phyloP scores from a whole-genome alignment of 2,888 invertebrate species.

The Andrena trimmerana region DNA sequence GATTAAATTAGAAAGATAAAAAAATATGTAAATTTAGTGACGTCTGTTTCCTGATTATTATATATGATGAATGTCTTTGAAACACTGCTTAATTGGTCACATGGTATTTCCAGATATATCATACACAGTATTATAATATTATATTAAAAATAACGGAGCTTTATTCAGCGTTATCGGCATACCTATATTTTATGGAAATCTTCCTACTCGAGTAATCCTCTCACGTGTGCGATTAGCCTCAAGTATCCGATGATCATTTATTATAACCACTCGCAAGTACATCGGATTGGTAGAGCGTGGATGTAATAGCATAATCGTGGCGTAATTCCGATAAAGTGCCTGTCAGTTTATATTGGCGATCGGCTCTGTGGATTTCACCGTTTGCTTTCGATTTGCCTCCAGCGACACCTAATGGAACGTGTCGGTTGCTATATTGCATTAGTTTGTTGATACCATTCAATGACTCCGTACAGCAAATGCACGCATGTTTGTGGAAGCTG shows the following conservation, averaged over 20 bases:
- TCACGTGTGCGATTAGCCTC: not conserved
- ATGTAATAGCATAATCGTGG: conserved; percentile 30
- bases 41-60: no score
- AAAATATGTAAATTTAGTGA: no score
- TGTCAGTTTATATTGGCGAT: conserved; percentile 29
- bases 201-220: conserved; percentile 2
- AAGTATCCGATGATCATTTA: conserved; percentile 12
- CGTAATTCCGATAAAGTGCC: conserved; percentile 22
- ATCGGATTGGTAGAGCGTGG: not conserved
- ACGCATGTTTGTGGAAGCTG: no score
- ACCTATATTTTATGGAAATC: conserved; percentile 3
- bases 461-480: no score
- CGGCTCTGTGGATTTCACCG: conserved; percentile 15
- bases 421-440: not conserved
- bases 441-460: no score
- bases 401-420: not conserved
- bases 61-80: no score
- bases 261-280: conserved; percentile 4
- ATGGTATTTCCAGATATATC: no score
- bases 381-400: conserved; percentile 20
- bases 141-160: no score
- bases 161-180: no score
- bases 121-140: no score
- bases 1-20: no score
- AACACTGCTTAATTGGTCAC: no score